Percentiles rank a stretch among this genome's conserved stretches.
phyloP scores from a whole-genome alignment of 2,113 vertebrate species.

The human (Homo sapiens) region GRCh38 chr13:99685001-99685500 shows the following conservation, averaged over 20 bases:
- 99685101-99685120: slow-evolving; percentile 86
- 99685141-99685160: slow-evolving; percentile 85
- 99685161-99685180: slow-evolving; percentile 83
- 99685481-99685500: slow-evolving; percentile 2
- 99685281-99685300: slow-evolving; percentile 58
- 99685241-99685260: slow-evolving; percentile 82
- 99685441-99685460: background rate
- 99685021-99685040: slow-evolving; percentile 85
- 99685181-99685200: slow-evolving; percentile 74
- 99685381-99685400: slow-evolving; percentile 61
- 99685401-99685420: slow-evolving; percentile 59
- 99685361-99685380: slow-evolving; percentile 54
- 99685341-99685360: slow-evolving; percentile 27
- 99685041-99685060: slow-evolving; percentile 88
- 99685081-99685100: slow-evolving; percentile 89
- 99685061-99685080: slow-evolving; percentile 86
- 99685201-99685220: slow-evolving; percentile 81
- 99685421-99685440: slow-evolving; percentile 5
- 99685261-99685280: slow-evolving; percentile 80
- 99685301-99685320: slow-evolving; percentile 73
- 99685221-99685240: slow-evolving; percentile 79
- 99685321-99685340: slow-evolving; percentile 72
- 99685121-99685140: slow-evolving; percentile 85
- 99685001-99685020: slow-evolving; percentile 89
- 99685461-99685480: background rate